Evolutionary conservation across 2,888 invertebrate genomes (phyloP).

Genomic region (Campoplex capitator): DNA sequence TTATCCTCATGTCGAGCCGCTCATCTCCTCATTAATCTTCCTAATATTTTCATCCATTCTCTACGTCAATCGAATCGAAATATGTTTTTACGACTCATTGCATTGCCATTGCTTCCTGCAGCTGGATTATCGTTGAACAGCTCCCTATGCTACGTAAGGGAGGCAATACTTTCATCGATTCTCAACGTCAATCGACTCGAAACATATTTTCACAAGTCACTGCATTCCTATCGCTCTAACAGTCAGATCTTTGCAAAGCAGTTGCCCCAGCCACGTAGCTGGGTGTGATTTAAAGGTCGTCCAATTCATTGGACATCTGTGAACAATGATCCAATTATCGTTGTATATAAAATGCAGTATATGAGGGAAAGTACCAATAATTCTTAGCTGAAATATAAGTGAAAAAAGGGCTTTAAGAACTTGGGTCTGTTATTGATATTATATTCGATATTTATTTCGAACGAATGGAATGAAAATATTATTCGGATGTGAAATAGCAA

Average conservation of each 20-base stretch:
- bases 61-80: conserved; percentile 59
- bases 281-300: not conserved
- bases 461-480: not conserved
- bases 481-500: not conserved
- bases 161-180: conserved; percentile 53
- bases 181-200: conserved; percentile 61
- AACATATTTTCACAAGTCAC: conserved; percentile 30
- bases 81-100: conserved; percentile 15
- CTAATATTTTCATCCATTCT: conserved; percentile 62
- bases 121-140: not conserved
- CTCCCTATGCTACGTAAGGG: not conserved
- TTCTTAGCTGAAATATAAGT: not conserved
- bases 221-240: not conserved
- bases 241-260: not conserved
- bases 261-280: not conserved
- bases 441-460: not conserved
- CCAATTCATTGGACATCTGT: conserved; percentile 23
- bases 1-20: conserved; percentile 10
- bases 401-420: not conserved
- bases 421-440: not conserved
- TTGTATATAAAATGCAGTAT: not conserved
- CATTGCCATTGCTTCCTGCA: not conserved
- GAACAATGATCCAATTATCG: not conserved
- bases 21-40: conserved; percentile 50
- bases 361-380: not conserved